Base-by-base conservation (phyloP, 1,140 invertebrate genomes). In the Drosophila quadrilineata region DNA sequence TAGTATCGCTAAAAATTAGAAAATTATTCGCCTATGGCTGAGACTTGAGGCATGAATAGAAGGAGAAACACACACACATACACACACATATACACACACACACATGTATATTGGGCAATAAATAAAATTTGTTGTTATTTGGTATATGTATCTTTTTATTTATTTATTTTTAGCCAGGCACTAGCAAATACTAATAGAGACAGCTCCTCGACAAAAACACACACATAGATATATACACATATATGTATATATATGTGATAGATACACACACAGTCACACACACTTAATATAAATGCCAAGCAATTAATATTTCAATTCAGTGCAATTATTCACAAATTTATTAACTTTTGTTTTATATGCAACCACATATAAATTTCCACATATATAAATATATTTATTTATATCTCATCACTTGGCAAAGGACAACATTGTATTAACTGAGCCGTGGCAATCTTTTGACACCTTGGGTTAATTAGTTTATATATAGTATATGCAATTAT, bases 51-150 rank as follows among this genome's bases (percentile, higher is more conserved):
- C n/a, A n/a, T n/a, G n/a, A n/a, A n/a, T n/a, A n/a, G n/a, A n/a
- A n/a, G n/a, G n/a, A n/a, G n/a, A n/a, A n/a, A n/a, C n/a, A n/a
- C n/a, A n/a, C n/a, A n/a, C 60, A 54, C 22, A 58, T 38, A 28
- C 40, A 75, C 56, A 65, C 56, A 57, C 41, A 41, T 41, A 67
- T 35, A 54, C 54, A 54, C 53, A 31, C 46, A 29, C 48, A 24
- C 58, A 64, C 54, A 40, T 68, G 57, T 76, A 54, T 73, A 58
- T 84, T 84, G 59, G 60, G 79, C 79, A 84, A 84, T 84, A 84
- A 84, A 84, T 84, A 85, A 84, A 84, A 85, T 63, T 84, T 84
- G 77, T 85, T 84, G 77, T 84, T 84, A 77, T 73, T 71, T 59
- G 26, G 29, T 48, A 60, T 75, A 72, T 59, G 52, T 65, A 46